phyloP scores from a whole-genome alignment of 2,113 vertebrate species.

The Mystacornis crossleyi region DNA sequence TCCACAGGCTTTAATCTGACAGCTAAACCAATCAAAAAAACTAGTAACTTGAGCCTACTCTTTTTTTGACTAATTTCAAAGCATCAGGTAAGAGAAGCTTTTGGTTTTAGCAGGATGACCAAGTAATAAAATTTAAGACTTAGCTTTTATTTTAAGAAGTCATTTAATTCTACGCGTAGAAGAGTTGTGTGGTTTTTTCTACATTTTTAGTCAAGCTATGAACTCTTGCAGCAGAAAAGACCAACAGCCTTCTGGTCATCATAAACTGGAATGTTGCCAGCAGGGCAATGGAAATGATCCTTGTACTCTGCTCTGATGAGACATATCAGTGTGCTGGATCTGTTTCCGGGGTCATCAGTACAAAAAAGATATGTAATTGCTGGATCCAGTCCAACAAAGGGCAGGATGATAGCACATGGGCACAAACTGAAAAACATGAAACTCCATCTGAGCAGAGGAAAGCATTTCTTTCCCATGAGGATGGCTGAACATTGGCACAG shows the following conservation, averaged over 20 bases:
- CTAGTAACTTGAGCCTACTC: background rate
- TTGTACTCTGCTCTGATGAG: background rate
- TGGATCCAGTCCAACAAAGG: background rate
- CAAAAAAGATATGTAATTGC: too few species aligned
- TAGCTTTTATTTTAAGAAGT: background rate
- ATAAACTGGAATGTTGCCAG: background rate
- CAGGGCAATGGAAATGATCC: background rate
- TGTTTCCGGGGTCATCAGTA: background rate
- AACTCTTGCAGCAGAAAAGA: background rate
- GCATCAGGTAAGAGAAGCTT: background rate
- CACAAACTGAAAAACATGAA: background rate
- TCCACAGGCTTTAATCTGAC: background rate
- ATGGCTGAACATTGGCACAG: background rate
- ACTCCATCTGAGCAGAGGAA: background rate
- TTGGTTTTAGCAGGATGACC: background rate
- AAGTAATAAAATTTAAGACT: background rate
- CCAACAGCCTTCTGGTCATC: background rate
- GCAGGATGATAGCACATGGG: background rate
- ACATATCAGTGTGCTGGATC: background rate
- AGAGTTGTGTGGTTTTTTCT: background rate
- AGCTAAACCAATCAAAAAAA: background rate
- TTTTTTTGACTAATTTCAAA: background rate
- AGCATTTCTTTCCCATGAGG: background rate
- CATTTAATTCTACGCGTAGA: background rate
- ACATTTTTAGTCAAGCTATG: background rate